These are phyloP conservation scores for Atta cephalotes DNA, from an alignment of 1,140 invertebrate genomes.

Conservation along the genomic window DNA sequence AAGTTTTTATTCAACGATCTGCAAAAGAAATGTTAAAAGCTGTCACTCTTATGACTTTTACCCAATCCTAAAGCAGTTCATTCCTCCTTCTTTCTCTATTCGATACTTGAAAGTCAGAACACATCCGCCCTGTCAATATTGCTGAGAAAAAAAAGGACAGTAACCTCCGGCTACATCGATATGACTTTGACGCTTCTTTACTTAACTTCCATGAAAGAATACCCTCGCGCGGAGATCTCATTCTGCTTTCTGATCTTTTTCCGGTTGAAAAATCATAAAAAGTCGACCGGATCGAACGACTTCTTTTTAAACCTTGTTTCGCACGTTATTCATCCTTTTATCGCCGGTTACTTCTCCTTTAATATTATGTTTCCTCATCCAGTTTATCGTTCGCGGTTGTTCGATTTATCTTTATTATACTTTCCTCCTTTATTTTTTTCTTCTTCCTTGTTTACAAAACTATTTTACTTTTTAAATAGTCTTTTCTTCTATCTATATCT, in stretches of 20 bases:
- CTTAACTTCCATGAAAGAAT: conserved; percentile 64
- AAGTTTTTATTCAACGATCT: neutral
- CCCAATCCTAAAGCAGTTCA: neutral
- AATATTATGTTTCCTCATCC: neutral
- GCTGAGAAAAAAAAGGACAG: conserved; percentile 1
- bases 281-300: conserved; percentile 57
- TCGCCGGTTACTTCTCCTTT: conserved; percentile 4
- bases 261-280: conserved; percentile 66
- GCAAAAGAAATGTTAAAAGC: neutral
- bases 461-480: neutral
- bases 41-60: neutral
- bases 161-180: neutral
- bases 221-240: neutral
- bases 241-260: conserved; percentile 66
- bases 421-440: neutral
- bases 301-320: conserved; percentile 42
- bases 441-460: neutral
- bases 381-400: conserved; percentile 2
- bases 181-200: conserved; percentile 52
- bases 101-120: conserved; percentile 29
- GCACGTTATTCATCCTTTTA: conserved; percentile 58
- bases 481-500: neutral
- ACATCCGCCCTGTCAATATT: conserved; percentile 15
- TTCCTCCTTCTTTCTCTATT: neutral
- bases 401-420: neutral